phyloP scores from a whole-genome alignment of 2,888 invertebrate species.

The Coelinius sp. region DNA sequence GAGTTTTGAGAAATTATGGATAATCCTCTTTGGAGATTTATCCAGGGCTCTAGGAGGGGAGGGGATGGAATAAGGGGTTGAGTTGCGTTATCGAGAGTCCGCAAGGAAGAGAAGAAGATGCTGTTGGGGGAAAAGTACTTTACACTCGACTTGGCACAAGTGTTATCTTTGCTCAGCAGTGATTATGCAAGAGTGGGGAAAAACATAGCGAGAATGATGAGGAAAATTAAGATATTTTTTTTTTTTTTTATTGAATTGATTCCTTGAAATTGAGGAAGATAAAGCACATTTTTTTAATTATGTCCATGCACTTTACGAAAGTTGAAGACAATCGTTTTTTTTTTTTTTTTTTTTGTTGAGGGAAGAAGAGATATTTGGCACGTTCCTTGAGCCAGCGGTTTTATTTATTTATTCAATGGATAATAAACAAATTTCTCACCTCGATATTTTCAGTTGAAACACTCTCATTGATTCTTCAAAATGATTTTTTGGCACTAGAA shows the following conservation, averaged over 20 bases:
- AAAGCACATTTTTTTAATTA: neutral
- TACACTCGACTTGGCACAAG: neutral
- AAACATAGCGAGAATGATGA: neutral
- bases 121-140: neutral
- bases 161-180: constrained; percentile 36
- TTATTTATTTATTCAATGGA: constrained; percentile 7
- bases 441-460: neutral
- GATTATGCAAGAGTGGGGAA: constrained; percentile 21
- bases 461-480: constrained; percentile 13
- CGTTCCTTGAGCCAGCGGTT: constrained; percentile 42
- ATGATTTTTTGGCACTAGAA: constrained; percentile 46
- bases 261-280: neutral
- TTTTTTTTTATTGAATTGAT: too few species aligned
- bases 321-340: neutral
- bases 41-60: neutral
- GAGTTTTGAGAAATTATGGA: neutral
- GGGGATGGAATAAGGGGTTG: neutral
- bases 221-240: neutral
- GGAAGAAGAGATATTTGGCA: constrained; percentile 38
- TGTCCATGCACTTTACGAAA: constrained; percentile 11
- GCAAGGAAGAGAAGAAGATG: constrained; percentile 6
- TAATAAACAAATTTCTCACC: constrained; percentile 38
- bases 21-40: constrained; percentile 31
- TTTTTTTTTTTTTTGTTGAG: neutral
- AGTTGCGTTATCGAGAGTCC: constrained; percentile 21